Conservation (phyloP, 1,140 invertebrate species). For the Geopemphigus sp. region DNA sequence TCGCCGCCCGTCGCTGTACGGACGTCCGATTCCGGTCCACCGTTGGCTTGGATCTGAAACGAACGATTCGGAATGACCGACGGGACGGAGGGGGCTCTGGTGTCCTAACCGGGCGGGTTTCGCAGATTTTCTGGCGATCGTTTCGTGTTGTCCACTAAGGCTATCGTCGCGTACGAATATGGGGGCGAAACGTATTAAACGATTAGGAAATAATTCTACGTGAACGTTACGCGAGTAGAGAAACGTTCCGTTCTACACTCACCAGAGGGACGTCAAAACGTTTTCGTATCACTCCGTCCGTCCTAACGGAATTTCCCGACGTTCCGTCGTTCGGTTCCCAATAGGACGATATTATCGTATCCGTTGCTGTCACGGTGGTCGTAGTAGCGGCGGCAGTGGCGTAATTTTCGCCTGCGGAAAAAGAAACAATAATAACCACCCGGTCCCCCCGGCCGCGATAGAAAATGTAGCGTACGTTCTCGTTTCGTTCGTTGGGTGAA, state of each 20-base stretch:
- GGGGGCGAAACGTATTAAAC: neutral
- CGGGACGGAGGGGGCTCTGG: too few relatives aligned
- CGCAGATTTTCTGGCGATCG: neutral
- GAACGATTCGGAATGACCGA: neutral
- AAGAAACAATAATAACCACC: constrained; percentile 8
- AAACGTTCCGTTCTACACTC: neutral
- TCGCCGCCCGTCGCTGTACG: neutral
- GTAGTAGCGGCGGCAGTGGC: too few relatives aligned
- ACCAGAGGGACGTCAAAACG: constrained; percentile 42
- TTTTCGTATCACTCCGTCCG: neutral
- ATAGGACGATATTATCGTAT: constrained; percentile 25
- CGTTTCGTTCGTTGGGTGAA: neutral
- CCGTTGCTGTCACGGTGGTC: neutral
- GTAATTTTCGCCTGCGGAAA: neutral
- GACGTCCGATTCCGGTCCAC: neutral
- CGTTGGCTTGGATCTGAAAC: constrained; percentile 14
- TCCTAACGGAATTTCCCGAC: neutral
- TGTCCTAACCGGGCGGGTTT: too few relatives aligned
- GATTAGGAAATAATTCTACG: neutral
- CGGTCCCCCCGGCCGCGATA: too few relatives aligned
- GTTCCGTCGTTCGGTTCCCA: neutral
- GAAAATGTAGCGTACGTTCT: neutral
- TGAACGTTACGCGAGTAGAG: neutral
- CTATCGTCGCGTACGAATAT: too few relatives aligned
- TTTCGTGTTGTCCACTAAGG: neutral